These are phyloP conservation scores for Capreolus pygargus DNA, from an alignment of 2,113 vertebrate species.

Conservation along the genomic window DNA sequence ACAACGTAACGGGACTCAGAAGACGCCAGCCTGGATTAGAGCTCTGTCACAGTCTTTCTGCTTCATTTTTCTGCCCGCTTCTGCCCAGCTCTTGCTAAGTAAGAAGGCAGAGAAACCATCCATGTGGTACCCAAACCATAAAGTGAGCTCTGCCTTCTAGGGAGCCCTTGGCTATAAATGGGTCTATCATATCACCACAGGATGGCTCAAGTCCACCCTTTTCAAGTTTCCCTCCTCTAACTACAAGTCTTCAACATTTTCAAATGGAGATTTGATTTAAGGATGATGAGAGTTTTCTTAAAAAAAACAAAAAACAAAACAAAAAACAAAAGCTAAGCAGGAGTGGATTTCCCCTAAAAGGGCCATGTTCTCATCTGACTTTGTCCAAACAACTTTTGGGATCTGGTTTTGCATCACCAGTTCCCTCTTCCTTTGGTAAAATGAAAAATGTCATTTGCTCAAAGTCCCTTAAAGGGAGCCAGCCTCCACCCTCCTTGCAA, in stretches of 20 bases:
- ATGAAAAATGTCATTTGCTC: slow-evolving; percentile 53
- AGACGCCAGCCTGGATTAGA: not conserved
- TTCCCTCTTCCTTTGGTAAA: slow-evolving; percentile 25
- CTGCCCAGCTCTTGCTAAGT: not conserved
- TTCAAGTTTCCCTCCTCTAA: not conserved
- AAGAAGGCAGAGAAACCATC: not conserved
- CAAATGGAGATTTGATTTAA: not conserved
- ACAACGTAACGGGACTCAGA: not conserved
- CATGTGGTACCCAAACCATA: not conserved
- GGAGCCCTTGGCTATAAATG: not conserved
- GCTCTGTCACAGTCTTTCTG: not conserved
- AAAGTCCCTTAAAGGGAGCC: slow-evolving; percentile 16
- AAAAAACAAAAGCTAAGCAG: not conserved
- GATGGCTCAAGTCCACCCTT: not conserved
- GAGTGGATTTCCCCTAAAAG: not conserved
- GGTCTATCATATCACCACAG: not conserved
- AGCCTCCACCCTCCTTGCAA: slow-evolving; percentile 61
- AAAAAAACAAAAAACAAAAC: not conserved
- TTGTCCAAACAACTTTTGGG: not conserved
- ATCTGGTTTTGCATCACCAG: not conserved
- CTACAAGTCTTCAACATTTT: not conserved
- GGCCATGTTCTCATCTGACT: not conserved
- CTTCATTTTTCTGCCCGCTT: not conserved
- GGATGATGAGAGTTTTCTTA: not conserved
- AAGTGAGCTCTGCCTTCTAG: not conserved